Conservation (phyloP, 92 coral and sea anemone genomes). For the Metridium senile region DNA sequence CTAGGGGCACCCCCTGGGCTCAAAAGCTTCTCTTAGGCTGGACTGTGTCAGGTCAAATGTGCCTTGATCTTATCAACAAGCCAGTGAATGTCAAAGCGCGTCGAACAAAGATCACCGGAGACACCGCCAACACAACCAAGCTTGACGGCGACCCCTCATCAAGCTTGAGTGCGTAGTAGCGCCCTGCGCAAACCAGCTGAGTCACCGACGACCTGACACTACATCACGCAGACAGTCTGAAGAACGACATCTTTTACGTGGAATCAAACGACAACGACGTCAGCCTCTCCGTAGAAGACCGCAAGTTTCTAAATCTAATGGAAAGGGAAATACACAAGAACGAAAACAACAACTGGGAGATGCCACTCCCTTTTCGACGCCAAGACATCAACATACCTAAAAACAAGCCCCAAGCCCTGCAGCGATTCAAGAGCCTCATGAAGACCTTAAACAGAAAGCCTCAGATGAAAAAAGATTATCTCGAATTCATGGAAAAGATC, state of each 20-base stretch:
- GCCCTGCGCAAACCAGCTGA: background rate
- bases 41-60: conserved; percentile 45
- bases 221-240: no score
- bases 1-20: conserved; percentile 45
- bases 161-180: conserved; percentile 7
- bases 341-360: conserved; percentile 34
- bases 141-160: conserved; percentile 16
- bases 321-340: conserved; percentile 39
- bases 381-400: conserved; percentile 35
- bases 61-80: conserved; percentile 33
- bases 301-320: conserved; percentile 31
- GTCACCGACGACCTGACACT: background rate
- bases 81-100: conserved; percentile 18
- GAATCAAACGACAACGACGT: conserved; percentile 39
- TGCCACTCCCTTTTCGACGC: conserved; percentile 50
- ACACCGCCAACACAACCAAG: background rate
- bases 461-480: conserved; percentile 49
- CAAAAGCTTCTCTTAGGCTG: conserved; percentile 43
- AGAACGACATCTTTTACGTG: conserved; percentile 28
- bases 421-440: conserved; percentile 34
- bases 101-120: background rate
- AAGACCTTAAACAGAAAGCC: conserved; percentile 40
- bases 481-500: conserved; percentile 43
- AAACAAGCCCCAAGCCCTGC: conserved; percentile 42
- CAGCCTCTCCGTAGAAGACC: conserved; percentile 48